phyloP scores from a whole-genome alignment of 2,113 vertebrate genomes.

The Thymallus thymallus region DNA sequence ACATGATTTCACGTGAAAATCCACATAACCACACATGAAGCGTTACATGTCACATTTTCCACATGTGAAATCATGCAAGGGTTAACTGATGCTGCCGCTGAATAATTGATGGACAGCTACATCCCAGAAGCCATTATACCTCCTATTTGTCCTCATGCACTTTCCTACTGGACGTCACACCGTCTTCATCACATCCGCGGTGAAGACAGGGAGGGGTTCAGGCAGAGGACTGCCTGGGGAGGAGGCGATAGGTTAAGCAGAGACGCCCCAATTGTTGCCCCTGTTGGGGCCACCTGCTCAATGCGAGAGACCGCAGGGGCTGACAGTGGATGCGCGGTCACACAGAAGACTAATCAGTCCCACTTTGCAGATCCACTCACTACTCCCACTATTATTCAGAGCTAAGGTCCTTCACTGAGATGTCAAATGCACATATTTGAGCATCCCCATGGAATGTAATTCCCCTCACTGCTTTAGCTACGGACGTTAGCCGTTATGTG shows the following conservation, averaged over 20 bases:
- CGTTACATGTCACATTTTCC: too few relatives aligned
- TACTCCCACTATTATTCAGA: background rate
- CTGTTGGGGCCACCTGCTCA: slow-evolving; percentile 8
- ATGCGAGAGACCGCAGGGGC: slow-evolving; percentile 43
- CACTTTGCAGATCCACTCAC: background rate
- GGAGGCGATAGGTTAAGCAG: slow-evolving; percentile 54
- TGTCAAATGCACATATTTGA: background rate
- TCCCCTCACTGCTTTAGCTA: background rate
- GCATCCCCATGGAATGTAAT: background rate
- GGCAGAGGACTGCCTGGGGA: background rate
- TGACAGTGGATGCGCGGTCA: slow-evolving; percentile 28
- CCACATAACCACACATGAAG: too few relatives aligned
- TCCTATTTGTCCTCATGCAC: slow-evolving; percentile 60
- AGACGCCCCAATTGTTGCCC: slow-evolving; percentile 39
- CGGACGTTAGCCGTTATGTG: background rate
- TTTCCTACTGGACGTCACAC: slow-evolving; percentile 56
- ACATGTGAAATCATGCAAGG: too few relatives aligned
- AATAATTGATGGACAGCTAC: slow-evolving; percentile 71
- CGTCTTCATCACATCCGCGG: slow-evolving; percentile 58
- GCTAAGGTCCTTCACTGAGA: background rate
- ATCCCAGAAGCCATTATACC: slow-evolving; percentile 62
- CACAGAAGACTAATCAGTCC: background rate
- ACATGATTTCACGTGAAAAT: too few relatives aligned
- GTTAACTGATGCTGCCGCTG: slow-evolving; percentile 59
- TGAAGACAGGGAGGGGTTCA: slow-evolving; percentile 17